Percentiles rank a stretch among this genome's conserved stretches.
phyloP scores from a whole-genome alignment of 2,888 invertebrate genomes.

The Choreutis nemorana region DNA sequence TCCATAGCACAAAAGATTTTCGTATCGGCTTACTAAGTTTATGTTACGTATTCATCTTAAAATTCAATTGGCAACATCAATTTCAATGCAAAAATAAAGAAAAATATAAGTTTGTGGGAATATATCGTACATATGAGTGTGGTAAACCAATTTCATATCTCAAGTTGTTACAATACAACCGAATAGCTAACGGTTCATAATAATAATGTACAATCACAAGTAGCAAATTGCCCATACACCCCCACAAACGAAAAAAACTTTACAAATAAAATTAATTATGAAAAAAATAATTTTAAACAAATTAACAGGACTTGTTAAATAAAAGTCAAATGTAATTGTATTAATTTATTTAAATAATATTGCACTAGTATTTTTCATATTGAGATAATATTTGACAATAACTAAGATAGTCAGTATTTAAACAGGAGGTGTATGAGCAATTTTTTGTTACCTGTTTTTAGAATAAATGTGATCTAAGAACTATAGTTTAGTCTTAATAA shows the following conservation, averaged over 20 bases:
- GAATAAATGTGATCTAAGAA: no score
- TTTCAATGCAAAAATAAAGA: slow-evolving; percentile 17
- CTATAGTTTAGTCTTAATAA: no score
- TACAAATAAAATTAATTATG: slow-evolving; percentile 30
- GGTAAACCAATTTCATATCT: no score
- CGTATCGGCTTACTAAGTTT: no score
- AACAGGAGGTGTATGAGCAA: slow-evolving; percentile 64
- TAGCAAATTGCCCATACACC: slow-evolving; percentile 60
- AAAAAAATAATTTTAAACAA: slow-evolving; percentile 40
- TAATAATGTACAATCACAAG: slow-evolving; percentile 5
- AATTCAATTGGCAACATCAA: no score
- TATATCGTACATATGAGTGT: slow-evolving; percentile 36
- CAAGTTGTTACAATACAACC: background rate
- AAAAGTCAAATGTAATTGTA: slow-evolving; percentile 49
- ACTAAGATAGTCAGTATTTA: slow-evolving; percentile 14
- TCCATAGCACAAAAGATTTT: slow-evolving; percentile 10
- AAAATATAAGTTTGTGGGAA: slow-evolving; percentile 55
- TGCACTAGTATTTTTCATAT: slow-evolving; percentile 34
- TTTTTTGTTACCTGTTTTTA: no score
- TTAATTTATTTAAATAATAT: slow-evolving; percentile 52
- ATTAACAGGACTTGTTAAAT: slow-evolving; percentile 54
- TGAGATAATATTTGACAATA: slow-evolving; percentile 19
- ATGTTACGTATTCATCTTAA: no score
- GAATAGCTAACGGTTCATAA: slow-evolving; percentile 4
- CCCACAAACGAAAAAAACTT: slow-evolving; percentile 48